Evolutionary conservation across 92 coral and sea anemone species (phyloP).

Genomic region (Porites cylindrica): DNA sequence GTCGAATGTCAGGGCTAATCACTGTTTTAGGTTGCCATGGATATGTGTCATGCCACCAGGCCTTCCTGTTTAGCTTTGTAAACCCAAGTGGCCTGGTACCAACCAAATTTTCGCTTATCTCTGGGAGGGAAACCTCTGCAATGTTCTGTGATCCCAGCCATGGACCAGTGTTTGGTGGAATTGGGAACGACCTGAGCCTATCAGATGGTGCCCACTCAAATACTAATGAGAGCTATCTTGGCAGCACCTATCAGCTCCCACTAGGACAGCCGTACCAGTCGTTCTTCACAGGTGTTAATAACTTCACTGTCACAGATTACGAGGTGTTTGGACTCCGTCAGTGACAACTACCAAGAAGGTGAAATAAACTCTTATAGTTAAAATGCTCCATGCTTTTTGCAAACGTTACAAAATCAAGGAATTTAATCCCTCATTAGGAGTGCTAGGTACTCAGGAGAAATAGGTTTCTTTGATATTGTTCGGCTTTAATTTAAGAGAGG

Average conservation of each 20-base stretch:
- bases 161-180: conserved; percentile 67
- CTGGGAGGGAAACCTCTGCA: background rate
- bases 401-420: no score
- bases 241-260: conserved; percentile 46
- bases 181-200: conserved; percentile 22
- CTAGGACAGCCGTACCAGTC: conserved; percentile 29
- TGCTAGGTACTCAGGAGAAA: no score
- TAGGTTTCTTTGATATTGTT: no score
- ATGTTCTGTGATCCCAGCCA: conserved; percentile 34
- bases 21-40: background rate
- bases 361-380: background rate
- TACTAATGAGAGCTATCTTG: background rate
- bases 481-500: no score
- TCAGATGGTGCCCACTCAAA: conserved; percentile 7
- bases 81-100: conserved; percentile 9
- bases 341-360: background rate
- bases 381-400: background rate
- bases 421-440: no score
- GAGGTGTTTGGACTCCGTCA: conserved; percentile 41
- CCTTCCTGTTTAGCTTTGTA: conserved; percentile 4
- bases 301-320: conserved; percentile 38
- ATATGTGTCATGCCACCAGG: background rate
- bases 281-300: conserved; percentile 35
- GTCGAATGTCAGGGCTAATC: background rate
- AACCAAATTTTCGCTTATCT: background rate